These are phyloP conservation scores for Rambutsinella grinnellia DNA, from an alignment of 2,888 invertebrate genomes.

Conservation along the genomic window DNA sequence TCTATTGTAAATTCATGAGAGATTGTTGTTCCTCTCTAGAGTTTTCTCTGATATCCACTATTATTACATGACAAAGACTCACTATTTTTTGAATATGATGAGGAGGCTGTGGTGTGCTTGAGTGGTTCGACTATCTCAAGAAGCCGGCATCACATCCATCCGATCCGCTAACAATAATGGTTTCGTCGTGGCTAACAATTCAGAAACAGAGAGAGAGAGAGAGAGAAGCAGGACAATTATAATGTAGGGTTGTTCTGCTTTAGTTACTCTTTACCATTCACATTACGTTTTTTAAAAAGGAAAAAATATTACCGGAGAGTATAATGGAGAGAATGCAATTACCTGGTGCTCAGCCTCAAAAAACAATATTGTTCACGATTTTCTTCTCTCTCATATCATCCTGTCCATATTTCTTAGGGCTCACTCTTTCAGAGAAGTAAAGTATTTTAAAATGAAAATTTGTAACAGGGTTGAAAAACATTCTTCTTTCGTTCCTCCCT, in stretches of 20 bases:
- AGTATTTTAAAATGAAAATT: neutral
- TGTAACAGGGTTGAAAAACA: neutral
- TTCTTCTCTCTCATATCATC: neutral
- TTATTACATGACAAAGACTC: neutral
- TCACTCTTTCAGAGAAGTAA: neutral
- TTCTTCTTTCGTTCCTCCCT: neutral
- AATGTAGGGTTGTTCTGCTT: too few species aligned
- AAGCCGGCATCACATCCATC: conserved; percentile 43
- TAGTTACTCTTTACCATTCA: too few species aligned
- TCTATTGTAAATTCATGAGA: conserved; percentile 47
- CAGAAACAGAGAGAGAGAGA: too few species aligned
- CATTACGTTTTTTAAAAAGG: too few species aligned
- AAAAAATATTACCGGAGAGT: too few species aligned
- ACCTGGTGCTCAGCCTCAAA: neutral
- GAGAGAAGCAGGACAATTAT: too few species aligned
- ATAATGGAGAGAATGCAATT: too few species aligned
- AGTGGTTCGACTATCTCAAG: conserved; percentile 37
- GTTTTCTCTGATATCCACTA: neutral
- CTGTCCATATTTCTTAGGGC: neutral
- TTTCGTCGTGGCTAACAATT: too few species aligned
- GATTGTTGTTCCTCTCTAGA: neutral
- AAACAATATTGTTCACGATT: neutral
- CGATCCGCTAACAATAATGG: too few species aligned
- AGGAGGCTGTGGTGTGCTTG: conserved; percentile 42
- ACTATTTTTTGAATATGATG: conserved; percentile 3